Base-by-base conservation (phyloP, 2,113 vertebrate genomes). In the Chloropsis hardwickii region DNA sequence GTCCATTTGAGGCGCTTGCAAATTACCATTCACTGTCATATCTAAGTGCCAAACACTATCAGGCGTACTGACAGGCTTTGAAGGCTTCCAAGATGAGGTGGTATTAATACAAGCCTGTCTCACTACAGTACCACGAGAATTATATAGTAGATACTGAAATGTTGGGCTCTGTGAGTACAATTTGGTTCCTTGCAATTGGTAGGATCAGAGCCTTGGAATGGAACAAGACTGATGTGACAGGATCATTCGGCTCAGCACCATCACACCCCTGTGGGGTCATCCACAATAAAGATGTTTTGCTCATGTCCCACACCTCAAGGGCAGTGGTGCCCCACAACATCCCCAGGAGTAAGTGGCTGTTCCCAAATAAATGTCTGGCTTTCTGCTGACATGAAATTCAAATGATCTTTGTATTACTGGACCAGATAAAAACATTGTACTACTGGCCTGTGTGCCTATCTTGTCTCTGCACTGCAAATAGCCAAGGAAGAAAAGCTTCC, bases 1-100 rank as follows among this genome's bases (percentile, higher is more conserved):
- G 95, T 95, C 95, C 94, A 92, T 92, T 95, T 89, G 73, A 97
- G 78, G 86, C 86, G 81, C 84, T 97, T 97, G 94, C 94, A 96
- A 97, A 97, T 96, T 95, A 97, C 94, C 91, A 96, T 95, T 97
- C 96, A 92, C 96, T 96, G 95, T 97, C 96, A 94, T 42, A 87
- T 86, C 40, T 61, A 86, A 92, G 92, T 97, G 96, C 96, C 96
- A 97, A 97, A 91, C 65, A 83, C 83, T 72, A 96, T 97, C 96
- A 97, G 96, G 89, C 71, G 3, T 50, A 81, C 92, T 96, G 94
- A 97, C 95, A 96, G 81, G 96, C 84, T 95, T 76, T 92, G 92
- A 95, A 97, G 90, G 94, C 95, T 96, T 95, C 94, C 93, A 95
- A 96, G 91, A 96, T 96, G 91, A 96, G 89, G 77, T 19, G 18